These are phyloP conservation scores for Andrena hattorfiana DNA, from an alignment of 2,888 invertebrate species.

Conservation along the genomic window DNA sequence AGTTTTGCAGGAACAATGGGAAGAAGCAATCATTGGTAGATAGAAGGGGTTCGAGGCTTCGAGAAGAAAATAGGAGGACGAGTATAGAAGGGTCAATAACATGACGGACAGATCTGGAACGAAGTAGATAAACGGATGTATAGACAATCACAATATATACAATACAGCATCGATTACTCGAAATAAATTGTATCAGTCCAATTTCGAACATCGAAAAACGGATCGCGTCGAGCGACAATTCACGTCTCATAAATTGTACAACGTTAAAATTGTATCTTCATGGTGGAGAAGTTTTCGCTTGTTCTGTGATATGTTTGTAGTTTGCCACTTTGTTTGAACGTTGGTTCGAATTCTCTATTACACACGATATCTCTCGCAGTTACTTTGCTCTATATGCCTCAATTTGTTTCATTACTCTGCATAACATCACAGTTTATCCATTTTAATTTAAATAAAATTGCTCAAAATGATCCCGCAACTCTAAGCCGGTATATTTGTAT, in stretches of 20 bases:
- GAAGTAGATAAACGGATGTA: slow-evolving; percentile 33
- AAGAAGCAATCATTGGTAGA: background rate
- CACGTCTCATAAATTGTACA: background rate
- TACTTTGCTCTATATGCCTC: too few relatives aligned
- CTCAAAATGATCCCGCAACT: too few relatives aligned
- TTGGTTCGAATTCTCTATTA: background rate
- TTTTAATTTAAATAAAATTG: background rate
- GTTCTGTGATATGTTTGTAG: background rate
- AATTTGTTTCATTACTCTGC: background rate
- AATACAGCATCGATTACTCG: slow-evolving; percentile 8
- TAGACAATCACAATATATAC: slow-evolving; percentile 10
- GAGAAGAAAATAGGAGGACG: background rate
- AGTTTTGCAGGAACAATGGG: background rate
- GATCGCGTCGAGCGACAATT: background rate
- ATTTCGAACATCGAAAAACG: background rate
- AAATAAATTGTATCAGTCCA: slow-evolving; percentile 9
- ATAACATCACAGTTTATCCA: background rate
- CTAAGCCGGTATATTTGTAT: too few relatives aligned
- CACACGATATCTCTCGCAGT: background rate
- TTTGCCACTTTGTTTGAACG: background rate
- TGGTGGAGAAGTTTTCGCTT: background rate
- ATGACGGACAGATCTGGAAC: background rate
- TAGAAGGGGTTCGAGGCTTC: background rate
- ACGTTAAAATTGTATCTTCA: background rate
- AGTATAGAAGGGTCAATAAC: slow-evolving; percentile 26